Evolutionary conservation across 2,888 invertebrate genomes (phyloP), one percentile per base, ranked within the genome.

Genomic region (Frankliniella fusca): DNA sequence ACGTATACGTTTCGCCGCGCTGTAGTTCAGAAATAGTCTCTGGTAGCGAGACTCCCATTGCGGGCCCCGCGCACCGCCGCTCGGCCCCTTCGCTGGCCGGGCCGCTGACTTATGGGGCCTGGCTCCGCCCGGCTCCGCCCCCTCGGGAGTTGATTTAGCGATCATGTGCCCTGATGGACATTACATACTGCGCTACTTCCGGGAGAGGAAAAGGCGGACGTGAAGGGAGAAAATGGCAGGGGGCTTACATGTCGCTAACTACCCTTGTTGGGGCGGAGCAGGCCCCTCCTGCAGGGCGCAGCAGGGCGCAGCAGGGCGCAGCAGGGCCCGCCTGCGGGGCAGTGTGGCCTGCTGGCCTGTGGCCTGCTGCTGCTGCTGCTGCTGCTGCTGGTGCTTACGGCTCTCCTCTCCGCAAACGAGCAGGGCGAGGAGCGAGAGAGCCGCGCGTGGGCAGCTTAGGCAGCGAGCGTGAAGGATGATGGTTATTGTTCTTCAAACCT

Each of bases 131-230:
- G n/a, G 11, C 70, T 23, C 70, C 70, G n/a, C 70, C 70, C 70
- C 70, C 23, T 70, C 23, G 8, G 8, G 70, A 38, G 38, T 38
- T 70, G 70, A 70, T 70, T 70, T 70, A 70, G 70, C 70, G 70
- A 23, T 70, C 54, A 54, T 54, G 54, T 18, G 54, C 54, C 70
- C n/a, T 70, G 70, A 70, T 70, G 70, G 70, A 70, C 70, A 70
- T 70, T 70, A 70, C 70, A 70, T 70, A 70, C 70, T 70, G 70
- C 38, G 38, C 23, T 70, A 70, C 70, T 70, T 70, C 70, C 70
- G 70, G n/a, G 38, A 38, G 38, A 38, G 38, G 38, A 38, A 38
- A 5, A 38, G 54, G 54, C 18, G 54, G 54, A 15, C 54, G 38
- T 38, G 38, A 38, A 38, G 38, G 38, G 38, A 38, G 38, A 38